Evolutionary conservation across 2,888 invertebrate species (phyloP), one percentile per base, ranked within the genome.

Genomic region (Agonopterix alstromeriana): DNA sequence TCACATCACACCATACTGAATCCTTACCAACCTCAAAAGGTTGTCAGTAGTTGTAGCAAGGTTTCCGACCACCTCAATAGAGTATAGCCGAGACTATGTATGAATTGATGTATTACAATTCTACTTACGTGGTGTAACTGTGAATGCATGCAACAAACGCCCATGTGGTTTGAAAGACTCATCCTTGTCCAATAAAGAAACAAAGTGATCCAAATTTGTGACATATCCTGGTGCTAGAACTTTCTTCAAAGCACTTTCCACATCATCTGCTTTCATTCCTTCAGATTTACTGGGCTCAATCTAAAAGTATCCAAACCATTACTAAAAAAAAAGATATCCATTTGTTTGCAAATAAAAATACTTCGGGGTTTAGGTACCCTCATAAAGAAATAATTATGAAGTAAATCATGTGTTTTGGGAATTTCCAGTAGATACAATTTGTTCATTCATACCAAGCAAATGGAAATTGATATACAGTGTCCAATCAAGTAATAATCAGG

Each of bases 111-210:
- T 38, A 38, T 38, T n/a, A 38, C 7, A 9, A n/a, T 38, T 36
- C 46, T 49, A 75, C 82, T 78, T 66, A 83, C 83, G 55, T 53
- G 90, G 78, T 55, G 77, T 69, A 11, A 87, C 60, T 52, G 88
- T 76, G 60, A 94, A 94, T 41, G 92, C 90, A 67, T 91, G 89
- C 3, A 94, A 59, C 43, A 94, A 85, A 56, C 92, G 90, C 8
- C 97, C 97, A 64, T 90, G 91, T 0, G 98, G 97, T 61, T 82
- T 91, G 67, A 97, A 97, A 49, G 88, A 85, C 45, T 93, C 92
- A 55, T 96, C 95, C 60, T 94, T 93, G 44, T 91, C 89, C 36
- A 97, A 68, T 11, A 90, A 82, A 38, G 91, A 90, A 0, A 93
- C 80, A 78, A 97, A 97, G 43, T 92, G 90, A 71, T 95, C 94